Base-by-base conservation (phyloP, 2,113 vertebrate genomes). In the Mormyrus lacerda region DNA sequence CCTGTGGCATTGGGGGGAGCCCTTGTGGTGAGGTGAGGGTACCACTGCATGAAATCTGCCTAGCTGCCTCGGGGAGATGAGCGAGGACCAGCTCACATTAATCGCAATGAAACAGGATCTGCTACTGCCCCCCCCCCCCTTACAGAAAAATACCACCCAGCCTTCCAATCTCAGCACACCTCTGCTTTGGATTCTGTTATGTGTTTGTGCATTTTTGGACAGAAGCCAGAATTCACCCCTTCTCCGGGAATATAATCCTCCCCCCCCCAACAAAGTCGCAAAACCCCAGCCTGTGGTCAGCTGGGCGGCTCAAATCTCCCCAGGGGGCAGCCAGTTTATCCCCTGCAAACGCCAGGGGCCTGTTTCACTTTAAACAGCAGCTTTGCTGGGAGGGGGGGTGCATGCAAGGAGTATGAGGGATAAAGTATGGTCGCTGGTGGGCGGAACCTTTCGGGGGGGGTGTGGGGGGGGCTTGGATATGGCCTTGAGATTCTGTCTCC, bases 31-130 rank as follows among this genome's bases (percentile, higher is more conserved):
- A 93, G 93, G 92, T 87, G 94, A 93, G 95, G 94, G 92, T 93
- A 94, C 94, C 95, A 95, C 94, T 93, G 93, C 93, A 94, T 95
- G 93, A 94, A 95, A 95, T 96, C 94, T 95, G 92, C 94, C 92
- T 93, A 93, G 94, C 95, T 92, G 93, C 94, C 94, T 89, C 90
- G 89, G 93, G 94, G 90, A 91, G 39, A 95, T 79, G 84, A 50
- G 39, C 10, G 10, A 3, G 87, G 82, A 79, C 82, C 11, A 91
- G 90, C 92, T 91, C 92, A 93, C 92, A 93, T 92, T 93, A 93
- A 94, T 92, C 92, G 91, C 92, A 91, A 93, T 94, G 92, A 90
- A 91, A 93, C 85, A 90, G 69, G 90, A 91, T 90, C 47, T 51
- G 79, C 44, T 83, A 4, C 84, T 45, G 21, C 88, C 65, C 88